Conservation (phyloP, 1,140 invertebrate species). For the Dreissena rostriformis region DNA sequence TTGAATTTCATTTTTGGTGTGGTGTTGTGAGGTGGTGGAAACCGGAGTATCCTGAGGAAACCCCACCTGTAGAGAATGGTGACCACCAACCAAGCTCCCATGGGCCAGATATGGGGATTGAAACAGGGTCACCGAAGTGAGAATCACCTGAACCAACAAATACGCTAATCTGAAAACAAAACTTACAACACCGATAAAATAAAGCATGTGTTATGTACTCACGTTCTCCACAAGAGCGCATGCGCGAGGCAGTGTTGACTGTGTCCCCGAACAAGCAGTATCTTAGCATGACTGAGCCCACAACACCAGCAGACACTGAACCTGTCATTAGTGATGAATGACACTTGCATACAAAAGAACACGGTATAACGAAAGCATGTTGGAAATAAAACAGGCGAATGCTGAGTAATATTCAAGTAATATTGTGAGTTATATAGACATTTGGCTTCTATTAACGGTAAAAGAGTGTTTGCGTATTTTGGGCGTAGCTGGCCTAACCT, state of each 20-base stretch:
- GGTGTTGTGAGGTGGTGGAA: too few species aligned
- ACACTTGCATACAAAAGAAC: too few species aligned
- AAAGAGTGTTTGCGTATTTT: too few species aligned
- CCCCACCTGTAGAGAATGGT: neutral
- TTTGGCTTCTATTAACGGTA: too few species aligned
- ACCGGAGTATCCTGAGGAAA: neutral
- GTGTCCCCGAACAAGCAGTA: slow-evolving; percentile 75
- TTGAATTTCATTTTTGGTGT: too few species aligned
- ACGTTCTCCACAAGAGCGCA: slow-evolving; percentile 71
- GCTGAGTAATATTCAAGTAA: too few species aligned
- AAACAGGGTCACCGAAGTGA: neutral
- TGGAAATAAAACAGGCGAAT: too few species aligned
- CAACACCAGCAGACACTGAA: slow-evolving; percentile 67
- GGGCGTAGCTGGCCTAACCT: too few species aligned
- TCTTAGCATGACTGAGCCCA: slow-evolving; percentile 71
- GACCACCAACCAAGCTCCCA: neutral
- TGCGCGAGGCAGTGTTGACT: slow-evolving; percentile 71
- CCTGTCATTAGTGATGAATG: slow-evolving; percentile 20
- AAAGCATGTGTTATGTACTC: slow-evolving; percentile 11
- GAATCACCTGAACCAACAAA: neutral
- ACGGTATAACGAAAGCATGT: too few species aligned
- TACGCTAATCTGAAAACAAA: neutral
- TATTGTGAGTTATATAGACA: too few species aligned
- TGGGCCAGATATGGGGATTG: neutral
- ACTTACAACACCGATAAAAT: neutral